Conservation (phyloP, 1,140 invertebrate genomes). For the Drosophila sucinea region DNA sequence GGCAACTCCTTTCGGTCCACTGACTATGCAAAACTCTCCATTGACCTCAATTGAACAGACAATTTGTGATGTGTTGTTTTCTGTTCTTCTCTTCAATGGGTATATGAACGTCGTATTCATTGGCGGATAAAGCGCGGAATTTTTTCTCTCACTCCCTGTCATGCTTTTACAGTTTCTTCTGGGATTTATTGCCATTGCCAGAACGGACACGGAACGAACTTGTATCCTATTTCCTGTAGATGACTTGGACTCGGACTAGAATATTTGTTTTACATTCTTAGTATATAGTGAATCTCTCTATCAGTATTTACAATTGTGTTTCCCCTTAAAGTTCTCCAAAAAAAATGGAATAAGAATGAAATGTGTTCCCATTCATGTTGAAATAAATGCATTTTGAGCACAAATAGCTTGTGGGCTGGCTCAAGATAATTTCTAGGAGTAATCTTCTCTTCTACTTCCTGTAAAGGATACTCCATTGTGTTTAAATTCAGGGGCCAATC, state of each 20-base stretch:
- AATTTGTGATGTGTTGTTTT: too few species aligned
- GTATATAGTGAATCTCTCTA: slow-evolving; percentile 20
- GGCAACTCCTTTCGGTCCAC: too few species aligned
- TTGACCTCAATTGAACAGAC: too few species aligned
- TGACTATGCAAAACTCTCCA: too few species aligned
- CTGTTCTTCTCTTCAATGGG: not conserved
- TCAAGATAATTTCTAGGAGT: slow-evolving; percentile 8
- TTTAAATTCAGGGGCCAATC: not conserved
- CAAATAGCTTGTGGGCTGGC: slow-evolving; percentile 40
- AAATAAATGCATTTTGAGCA: slow-evolving; percentile 52
- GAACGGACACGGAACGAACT: slow-evolving; percentile 32
- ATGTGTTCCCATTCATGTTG: slow-evolving; percentile 38
- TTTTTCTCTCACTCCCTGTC: not conserved
- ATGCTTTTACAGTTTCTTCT: slow-evolving; percentile 20
- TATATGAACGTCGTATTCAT: not conserved
- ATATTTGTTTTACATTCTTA: slow-evolving; percentile 59
- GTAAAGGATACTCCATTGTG: not conserved
- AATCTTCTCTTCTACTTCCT: too few species aligned
- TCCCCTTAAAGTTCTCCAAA: slow-evolving; percentile 15
- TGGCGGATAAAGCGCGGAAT: not conserved
- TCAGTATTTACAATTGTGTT: slow-evolving; percentile 35
- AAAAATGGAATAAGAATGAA: slow-evolving; percentile 14
- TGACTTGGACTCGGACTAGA: slow-evolving; percentile 40
- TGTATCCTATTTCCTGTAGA: slow-evolving; percentile 64
- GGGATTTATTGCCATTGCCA: slow-evolving; percentile 45